A percentile compares a stretch with the other conserved stretches of the same genome.
Evolutionary conservation across 2,888 invertebrate genomes (phyloP).

Genomic region (Tachystola acroxantha): DNA sequence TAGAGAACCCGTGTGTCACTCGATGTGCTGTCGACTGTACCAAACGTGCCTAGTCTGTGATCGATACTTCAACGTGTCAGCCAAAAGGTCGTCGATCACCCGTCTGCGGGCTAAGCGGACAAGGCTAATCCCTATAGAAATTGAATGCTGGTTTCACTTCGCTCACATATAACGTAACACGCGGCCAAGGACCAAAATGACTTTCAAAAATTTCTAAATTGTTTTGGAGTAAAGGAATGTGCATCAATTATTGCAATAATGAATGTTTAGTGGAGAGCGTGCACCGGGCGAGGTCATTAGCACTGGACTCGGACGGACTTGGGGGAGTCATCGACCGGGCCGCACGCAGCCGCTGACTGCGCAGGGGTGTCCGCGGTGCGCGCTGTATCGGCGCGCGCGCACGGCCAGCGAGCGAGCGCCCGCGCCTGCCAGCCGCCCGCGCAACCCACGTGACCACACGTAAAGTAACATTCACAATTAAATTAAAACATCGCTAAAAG

Average conservation of each 20-base stretch:
- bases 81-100: neutral
- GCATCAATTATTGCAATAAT: constrained; percentile 41
- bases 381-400: constrained; percentile 27
- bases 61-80: neutral
- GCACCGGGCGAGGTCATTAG: constrained; percentile 53
- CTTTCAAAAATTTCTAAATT: constrained; percentile 1
- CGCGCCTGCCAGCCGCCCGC: no score
- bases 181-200: neutral
- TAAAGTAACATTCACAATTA: no score
- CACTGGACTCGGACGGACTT: constrained; percentile 43
- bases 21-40: no score
- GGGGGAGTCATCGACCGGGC: constrained; percentile 66
- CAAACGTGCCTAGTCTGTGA: no score
- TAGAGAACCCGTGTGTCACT: no score
- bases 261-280: constrained; percentile 39
- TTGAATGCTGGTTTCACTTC: neutral
- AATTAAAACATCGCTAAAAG: no score
- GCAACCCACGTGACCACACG: no score
- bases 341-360: constrained; percentile 38
- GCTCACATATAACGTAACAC: neutral
- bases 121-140: neutral
- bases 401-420: constrained; percentile 17
- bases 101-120: neutral
- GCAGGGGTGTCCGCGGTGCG: constrained; percentile 15
- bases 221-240: constrained; percentile 17